Evolutionary conservation across 2,113 vertebrate species (phyloP).

Genomic region (Actenoides hombroni): DNA sequence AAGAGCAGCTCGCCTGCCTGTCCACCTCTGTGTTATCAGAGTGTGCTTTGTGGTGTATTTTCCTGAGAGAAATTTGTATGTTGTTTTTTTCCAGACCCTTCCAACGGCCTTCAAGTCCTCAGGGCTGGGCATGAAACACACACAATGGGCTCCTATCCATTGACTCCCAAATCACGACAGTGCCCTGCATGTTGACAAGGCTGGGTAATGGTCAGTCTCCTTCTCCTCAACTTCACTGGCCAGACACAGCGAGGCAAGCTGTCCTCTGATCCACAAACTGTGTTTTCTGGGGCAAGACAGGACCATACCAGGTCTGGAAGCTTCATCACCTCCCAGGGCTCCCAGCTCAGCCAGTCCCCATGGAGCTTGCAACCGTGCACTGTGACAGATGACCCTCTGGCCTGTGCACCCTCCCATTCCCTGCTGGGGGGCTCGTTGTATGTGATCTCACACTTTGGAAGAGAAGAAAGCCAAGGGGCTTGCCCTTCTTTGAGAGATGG

Average conservation of each 20-base stretch:
- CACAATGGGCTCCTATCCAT: not conserved
- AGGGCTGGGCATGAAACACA: not conserved
- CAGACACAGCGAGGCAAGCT: not conserved
- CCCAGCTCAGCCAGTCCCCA: not conserved
- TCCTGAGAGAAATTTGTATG: not conserved
- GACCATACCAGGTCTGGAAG: not conserved
- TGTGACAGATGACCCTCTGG: not conserved
- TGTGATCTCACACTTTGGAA: not conserved
- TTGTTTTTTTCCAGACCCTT: not conserved
- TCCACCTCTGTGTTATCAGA: not conserved
- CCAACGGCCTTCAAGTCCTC: not conserved
- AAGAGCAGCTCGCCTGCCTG: not conserved
- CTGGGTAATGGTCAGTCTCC: not conserved
- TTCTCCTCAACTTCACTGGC: not conserved
- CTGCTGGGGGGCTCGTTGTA: rapidly evolving
- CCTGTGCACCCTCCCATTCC: not conserved
- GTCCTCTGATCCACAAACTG: not conserved
- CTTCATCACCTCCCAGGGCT: not conserved
- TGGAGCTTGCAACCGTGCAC: rapidly evolving
- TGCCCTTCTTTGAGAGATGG: not conserved
- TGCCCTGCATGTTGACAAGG: not conserved
- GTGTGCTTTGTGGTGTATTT: not conserved
- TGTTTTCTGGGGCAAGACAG: not conserved
- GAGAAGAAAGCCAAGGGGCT: not conserved
- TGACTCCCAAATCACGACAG: not conserved